Conservation (phyloP, 2,888 invertebrate species). For the Pterostichus madidus region DNA sequence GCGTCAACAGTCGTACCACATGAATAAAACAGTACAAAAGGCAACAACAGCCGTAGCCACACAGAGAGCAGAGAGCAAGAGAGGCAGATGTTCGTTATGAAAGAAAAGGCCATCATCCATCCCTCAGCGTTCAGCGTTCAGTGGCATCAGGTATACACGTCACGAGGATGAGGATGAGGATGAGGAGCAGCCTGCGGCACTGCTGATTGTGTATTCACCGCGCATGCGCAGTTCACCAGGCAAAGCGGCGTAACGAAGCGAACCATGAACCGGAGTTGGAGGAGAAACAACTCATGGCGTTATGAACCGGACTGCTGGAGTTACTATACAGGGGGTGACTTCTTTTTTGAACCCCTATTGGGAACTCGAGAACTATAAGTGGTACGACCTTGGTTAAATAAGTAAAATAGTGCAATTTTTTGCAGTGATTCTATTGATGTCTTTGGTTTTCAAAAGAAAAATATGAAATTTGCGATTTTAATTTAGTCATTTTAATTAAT, state of each 20-base stretch:
- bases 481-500: no score
- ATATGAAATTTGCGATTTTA: no score
- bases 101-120: constrained; percentile 65
- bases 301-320: not conserved
- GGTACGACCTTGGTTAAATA: no score
- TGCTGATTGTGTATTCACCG: constrained; percentile 71
- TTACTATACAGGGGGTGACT: not conserved
- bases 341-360: no score
- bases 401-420: no score
- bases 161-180: constrained; percentile 8
- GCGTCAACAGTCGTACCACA: constrained; percentile 63
- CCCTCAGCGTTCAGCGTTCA: not conserved
- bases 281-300: not conserved
- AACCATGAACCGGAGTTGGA: not conserved
- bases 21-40: constrained; percentile 69
- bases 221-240: constrained; percentile 70
- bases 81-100: constrained; percentile 64
- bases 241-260: constrained; percentile 72
- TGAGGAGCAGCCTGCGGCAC: not conserved
- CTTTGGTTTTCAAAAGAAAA: no score
- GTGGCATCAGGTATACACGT: constrained; percentile 34
- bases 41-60: constrained; percentile 5
- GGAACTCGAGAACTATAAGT: no score
- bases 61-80: not conserved
- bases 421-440: no score